phyloP scores from a whole-genome alignment of 2,113 vertebrate genomes.

The Phylloscopus trochiloides region DNA sequence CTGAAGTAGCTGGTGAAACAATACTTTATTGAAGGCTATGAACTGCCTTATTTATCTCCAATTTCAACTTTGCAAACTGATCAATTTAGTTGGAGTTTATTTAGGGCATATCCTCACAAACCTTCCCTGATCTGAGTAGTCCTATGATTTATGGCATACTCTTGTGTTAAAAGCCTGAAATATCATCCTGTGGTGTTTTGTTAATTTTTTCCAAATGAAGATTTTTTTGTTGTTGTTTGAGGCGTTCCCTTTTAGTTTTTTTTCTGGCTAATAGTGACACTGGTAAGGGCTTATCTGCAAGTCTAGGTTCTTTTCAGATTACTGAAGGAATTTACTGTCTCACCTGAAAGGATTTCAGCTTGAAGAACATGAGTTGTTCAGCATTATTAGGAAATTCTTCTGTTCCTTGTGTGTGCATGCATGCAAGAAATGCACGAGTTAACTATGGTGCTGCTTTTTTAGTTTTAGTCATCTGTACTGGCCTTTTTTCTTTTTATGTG shows the following conservation, averaged over 20 bases:
- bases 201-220: background rate
- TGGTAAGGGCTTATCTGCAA: background rate
- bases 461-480: background rate
- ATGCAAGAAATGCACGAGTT: background rate
- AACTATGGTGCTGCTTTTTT: background rate
- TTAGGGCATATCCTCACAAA: background rate
- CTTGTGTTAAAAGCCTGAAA: background rate
- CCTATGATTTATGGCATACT: background rate
- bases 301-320: background rate
- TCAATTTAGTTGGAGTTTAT: background rate
- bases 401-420: background rate
- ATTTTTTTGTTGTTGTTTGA: background rate
- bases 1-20: background rate
- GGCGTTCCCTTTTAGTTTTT: background rate
- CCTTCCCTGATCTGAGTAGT: background rate
- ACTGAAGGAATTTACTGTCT: background rate
- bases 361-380: background rate
- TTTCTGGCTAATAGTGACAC: background rate
- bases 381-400: background rate
- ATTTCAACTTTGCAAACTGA: background rate
- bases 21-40: background rate
- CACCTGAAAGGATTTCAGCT: background rate
- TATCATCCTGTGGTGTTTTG: background rate
- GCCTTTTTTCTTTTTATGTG: conserved; percentile 78
- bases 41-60: background rate